Evolutionary conservation across 2,797 vertebrate genomes (phyloP).

Genomic region (Lagocephalus sceleratus): DNA sequence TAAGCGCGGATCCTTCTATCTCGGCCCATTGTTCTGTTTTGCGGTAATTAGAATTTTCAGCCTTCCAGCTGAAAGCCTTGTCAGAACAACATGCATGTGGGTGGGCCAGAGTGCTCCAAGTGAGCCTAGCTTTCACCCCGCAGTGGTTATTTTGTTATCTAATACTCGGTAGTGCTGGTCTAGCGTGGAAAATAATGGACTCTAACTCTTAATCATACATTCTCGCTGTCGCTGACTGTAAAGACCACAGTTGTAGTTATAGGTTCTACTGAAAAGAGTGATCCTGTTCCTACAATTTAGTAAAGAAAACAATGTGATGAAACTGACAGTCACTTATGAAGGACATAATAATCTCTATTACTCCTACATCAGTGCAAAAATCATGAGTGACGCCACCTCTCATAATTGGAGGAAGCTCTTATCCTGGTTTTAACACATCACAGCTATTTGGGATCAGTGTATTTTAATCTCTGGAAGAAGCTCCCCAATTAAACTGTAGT

Average conservation of each 20-base stretch:
- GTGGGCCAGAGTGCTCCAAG: slow-evolving; percentile 36
- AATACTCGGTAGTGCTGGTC: slow-evolving; percentile 37
- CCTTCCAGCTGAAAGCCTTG: slow-evolving; percentile 38
- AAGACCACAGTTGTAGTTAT: slow-evolving; percentile 1
- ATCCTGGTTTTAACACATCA: slow-evolving; percentile 8
- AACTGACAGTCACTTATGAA: not conserved
- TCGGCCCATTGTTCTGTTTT: slow-evolving; percentile 50
- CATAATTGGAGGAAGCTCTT: slow-evolving; percentile 29
- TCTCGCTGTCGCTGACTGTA: slow-evolving; percentile 9
- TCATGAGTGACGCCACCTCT: slow-evolving; percentile 8
- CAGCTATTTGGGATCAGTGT: slow-evolving; percentile 2
- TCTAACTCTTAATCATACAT: slow-evolving; percentile 24
- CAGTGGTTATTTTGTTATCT: slow-evolving; percentile 59
- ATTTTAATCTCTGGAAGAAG: slow-evolving; percentile 8
- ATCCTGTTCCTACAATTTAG: not conserved
- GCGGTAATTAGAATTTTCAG: slow-evolving; percentile 62
- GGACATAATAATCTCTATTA: too few species aligned
- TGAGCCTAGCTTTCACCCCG: slow-evolving; percentile 29
- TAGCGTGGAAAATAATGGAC: slow-evolving; percentile 35
- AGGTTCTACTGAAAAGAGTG: slow-evolving; percentile 5
- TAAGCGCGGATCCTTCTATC: slow-evolving; percentile 19
- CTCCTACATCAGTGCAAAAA: too few species aligned
- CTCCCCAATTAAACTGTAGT: not conserved
- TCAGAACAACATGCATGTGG: slow-evolving; percentile 41
- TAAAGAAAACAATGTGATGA: not conserved